These are phyloP conservation scores for Eidolon dupreanum DNA, from an alignment of 2,797 vertebrate genomes.

Conservation along the genomic window DNA sequence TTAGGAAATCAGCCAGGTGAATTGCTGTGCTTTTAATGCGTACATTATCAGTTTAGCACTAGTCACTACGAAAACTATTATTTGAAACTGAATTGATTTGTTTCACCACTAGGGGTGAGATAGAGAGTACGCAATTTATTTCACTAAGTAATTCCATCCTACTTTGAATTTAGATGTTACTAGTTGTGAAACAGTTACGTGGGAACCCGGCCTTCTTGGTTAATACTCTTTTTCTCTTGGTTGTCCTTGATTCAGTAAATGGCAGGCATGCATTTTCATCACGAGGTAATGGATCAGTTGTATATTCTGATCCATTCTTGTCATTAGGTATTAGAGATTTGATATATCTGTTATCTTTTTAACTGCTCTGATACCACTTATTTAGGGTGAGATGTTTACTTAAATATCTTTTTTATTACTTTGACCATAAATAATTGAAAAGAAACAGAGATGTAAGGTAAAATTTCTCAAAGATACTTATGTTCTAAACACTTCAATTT, in stretches of 20 bases:
- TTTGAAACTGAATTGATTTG: background rate
- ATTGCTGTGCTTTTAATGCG: background rate
- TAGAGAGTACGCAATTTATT: slow-evolving; percentile 70
- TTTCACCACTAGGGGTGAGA: slow-evolving; percentile 70
- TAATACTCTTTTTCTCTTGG: background rate
- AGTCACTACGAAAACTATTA: background rate
- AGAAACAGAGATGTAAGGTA: background rate
- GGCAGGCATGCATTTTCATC: background rate
- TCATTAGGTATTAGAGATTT: background rate
- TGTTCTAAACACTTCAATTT: background rate
- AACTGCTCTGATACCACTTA: background rate
- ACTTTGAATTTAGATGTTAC: slow-evolving; percentile 62
- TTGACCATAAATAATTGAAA: slow-evolving; percentile 39
- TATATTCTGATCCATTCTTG: background rate
- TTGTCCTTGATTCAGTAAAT: background rate
- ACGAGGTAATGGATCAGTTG: background rate
- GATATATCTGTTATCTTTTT: background rate
- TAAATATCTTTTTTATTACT: background rate
- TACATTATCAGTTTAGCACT: background rate
- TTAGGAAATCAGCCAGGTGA: slow-evolving; percentile 17
- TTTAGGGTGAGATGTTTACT: background rate
- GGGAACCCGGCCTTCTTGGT: background rate
- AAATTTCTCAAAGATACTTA: background rate
- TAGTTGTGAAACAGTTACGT: slow-evolving; percentile 39
- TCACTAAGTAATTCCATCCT: slow-evolving; percentile 54